Evolutionary conservation across 2,888 invertebrate species (phyloP), one percentile per base, ranked within the genome.

Genomic region (Ligdia adustata): DNA sequence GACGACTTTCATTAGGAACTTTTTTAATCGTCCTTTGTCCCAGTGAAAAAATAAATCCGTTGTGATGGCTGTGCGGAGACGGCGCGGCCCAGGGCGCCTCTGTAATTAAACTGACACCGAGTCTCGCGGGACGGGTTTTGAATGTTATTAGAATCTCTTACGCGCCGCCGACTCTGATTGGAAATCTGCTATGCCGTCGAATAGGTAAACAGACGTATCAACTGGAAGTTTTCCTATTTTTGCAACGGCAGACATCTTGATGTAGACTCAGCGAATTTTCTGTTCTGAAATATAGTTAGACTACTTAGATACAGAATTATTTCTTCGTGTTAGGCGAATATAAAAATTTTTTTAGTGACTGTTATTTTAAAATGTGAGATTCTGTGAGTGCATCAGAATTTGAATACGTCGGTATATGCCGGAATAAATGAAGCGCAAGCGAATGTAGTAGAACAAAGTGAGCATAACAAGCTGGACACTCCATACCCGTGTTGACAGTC

Each of bases 131-230:
- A 88, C 81, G 81, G 82, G 84, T 87, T 88, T 87, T 89, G 86
- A 86, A 88, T 88, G 84, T 87, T 88, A 88, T 90, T 89, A 88
- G 87, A 86, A 87, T 85, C 83, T 82, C 84, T 87, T 87, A 82
- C 85, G 79, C 82, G 66, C 75, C 80, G 81, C 72, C 80, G 79
- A 76, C 72, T 82, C 80, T 86, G 84, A 88, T 89, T 86, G 85
- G 80, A 81, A 84, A 81, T 79, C 70, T 74, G 72, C 76, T 75
- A 72, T 72, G 72, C 75, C 70, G 68, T 67, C 66, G 70, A 66
- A 62, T 62, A 64, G 67, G 65, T 60, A 67, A 62, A 60, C 57
- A 64, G 64, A 61, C 66, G 59, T 60, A 63, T 63, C 57, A 29
- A 35, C 37, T 48, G 51, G 47, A 14, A 28, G 45, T 43, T 43